A percentile compares a stretch with the other conserved stretches of the same genome.
Conservation (phyloP, 2,888 invertebrate genomes). For the Noctua fimbriata region DNA sequence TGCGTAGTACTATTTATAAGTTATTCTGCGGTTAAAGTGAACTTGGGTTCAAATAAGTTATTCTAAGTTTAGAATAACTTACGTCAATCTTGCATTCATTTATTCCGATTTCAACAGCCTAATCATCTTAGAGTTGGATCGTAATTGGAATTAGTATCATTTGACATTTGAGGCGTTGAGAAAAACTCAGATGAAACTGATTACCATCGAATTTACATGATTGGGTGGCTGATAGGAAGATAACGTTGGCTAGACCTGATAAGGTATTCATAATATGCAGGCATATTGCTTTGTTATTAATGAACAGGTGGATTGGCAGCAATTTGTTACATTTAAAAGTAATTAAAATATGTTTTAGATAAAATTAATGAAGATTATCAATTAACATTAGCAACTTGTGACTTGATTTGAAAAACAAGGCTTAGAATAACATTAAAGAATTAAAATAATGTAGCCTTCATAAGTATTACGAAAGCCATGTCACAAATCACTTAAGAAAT, state of each 20-base stretch:
- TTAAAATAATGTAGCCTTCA: conserved; percentile 55
- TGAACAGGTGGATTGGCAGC: not conserved
- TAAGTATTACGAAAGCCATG: conserved; percentile 46
- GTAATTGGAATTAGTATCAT: conserved; percentile 56
- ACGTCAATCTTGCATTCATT: conserved; percentile 53
- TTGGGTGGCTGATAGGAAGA: conserved; percentile 34
- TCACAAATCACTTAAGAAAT: conserved; percentile 50
- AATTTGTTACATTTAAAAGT: not conserved
- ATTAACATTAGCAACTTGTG: conserved; percentile 15
- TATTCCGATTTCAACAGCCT: conserved; percentile 54
- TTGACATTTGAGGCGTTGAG: conserved; percentile 57
- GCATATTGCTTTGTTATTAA: conserved; percentile 12
- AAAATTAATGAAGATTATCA: conserved; percentile 41
- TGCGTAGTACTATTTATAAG: conserved; percentile 30
- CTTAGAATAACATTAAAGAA: conserved; percentile 47
- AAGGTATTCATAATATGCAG: conserved; percentile 33
- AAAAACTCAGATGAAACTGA: conserved; percentile 44
- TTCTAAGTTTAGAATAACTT: conserved; percentile 45
- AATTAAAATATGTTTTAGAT: conserved; percentile 36
- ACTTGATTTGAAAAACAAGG: conserved; percentile 42
- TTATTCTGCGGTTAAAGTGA: conserved; percentile 40
- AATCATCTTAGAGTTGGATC: conserved; percentile 47
- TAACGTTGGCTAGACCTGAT: conserved; percentile 17
- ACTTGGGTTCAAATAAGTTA: conserved; percentile 47
- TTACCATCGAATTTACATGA: conserved; percentile 56